Conservation (phyloP, 2,888 invertebrate species). For the Hartigia nigra region DNA sequence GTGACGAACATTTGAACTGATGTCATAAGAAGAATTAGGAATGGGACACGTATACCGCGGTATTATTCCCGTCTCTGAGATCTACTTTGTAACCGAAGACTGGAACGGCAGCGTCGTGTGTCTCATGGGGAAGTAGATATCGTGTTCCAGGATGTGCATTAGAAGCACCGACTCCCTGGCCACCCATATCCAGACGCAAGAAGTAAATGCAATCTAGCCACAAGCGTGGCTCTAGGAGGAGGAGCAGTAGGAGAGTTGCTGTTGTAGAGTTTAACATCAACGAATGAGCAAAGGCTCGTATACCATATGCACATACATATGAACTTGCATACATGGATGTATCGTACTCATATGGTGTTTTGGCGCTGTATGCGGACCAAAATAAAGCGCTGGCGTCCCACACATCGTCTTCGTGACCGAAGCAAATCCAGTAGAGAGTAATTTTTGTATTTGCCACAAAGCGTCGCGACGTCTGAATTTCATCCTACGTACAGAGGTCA, state of each 20-base stretch:
- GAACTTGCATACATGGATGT: neutral
- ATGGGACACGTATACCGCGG: neutral
- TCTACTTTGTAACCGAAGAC: slow-evolving; percentile 35
- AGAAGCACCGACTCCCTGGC: slow-evolving; percentile 21
- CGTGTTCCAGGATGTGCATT: slow-evolving; percentile 36
- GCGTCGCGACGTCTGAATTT: neutral
- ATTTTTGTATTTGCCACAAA: neutral
- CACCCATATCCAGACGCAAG: slow-evolving; percentile 7
- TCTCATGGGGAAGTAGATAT: slow-evolving; percentile 27
- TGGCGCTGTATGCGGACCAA: neutral
- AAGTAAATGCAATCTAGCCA: neutral
- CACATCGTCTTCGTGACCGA: neutral
- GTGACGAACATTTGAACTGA: neutral
- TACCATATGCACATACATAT: neutral
- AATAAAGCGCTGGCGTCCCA: neutral
- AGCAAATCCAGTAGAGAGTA: neutral
- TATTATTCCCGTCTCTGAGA: slow-evolving; percentile 12
- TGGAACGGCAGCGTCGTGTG: slow-evolving; percentile 16
- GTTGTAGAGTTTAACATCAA: neutral
- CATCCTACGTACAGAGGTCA: neutral
- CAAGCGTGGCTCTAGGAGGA: neutral
- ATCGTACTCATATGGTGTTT: neutral
- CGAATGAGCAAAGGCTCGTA: neutral
- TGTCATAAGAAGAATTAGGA: neutral
- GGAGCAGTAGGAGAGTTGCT: neutral